phyloP scores from a whole-genome alignment of 2,888 invertebrate genomes.

The Drosophila birchii region DNA sequence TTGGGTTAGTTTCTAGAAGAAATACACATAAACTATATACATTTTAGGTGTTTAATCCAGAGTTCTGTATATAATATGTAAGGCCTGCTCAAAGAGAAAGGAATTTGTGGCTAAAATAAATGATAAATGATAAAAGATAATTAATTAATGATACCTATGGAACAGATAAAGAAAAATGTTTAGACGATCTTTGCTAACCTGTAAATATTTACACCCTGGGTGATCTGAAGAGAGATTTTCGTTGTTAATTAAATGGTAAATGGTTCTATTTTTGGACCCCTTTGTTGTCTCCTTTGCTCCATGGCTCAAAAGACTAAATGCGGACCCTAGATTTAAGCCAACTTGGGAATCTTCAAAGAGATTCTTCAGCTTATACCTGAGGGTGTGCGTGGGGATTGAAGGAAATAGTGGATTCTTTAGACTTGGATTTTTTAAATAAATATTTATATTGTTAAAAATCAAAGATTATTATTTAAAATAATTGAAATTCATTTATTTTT shows the following conservation, averaged over 20 bases:
- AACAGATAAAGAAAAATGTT: conserved; percentile 17
- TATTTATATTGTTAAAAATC: background rate
- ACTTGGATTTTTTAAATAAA: background rate
- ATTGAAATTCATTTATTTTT: background rate
- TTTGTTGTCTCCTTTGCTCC: conserved; percentile 28
- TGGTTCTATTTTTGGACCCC: conserved; percentile 31
- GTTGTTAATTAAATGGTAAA: conserved; percentile 41
- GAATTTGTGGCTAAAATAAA: conserved; percentile 26
- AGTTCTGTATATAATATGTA: conserved; percentile 45
- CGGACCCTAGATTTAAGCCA: conserved; percentile 25
- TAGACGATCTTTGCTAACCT: conserved; percentile 45
- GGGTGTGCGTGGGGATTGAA: background rate
- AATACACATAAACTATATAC: conserved; percentile 16
- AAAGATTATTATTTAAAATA: background rate
- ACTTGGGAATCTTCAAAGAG: background rate
- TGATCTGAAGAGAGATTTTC: conserved; percentile 42
- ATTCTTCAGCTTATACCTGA: background rate
- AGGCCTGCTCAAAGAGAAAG: conserved; percentile 37
- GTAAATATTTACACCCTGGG: conserved; percentile 67
- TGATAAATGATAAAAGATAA: background rate
- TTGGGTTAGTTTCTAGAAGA: conserved; percentile 14
- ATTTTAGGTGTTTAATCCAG: conserved; percentile 35
- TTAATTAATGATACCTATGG: background rate
- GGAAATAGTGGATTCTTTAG: background rate
- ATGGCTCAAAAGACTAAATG: conserved; percentile 32